These are phyloP conservation scores for Palloptera scutellata DNA, from an alignment of 2,888 invertebrate species.

Conservation along the genomic window DNA sequence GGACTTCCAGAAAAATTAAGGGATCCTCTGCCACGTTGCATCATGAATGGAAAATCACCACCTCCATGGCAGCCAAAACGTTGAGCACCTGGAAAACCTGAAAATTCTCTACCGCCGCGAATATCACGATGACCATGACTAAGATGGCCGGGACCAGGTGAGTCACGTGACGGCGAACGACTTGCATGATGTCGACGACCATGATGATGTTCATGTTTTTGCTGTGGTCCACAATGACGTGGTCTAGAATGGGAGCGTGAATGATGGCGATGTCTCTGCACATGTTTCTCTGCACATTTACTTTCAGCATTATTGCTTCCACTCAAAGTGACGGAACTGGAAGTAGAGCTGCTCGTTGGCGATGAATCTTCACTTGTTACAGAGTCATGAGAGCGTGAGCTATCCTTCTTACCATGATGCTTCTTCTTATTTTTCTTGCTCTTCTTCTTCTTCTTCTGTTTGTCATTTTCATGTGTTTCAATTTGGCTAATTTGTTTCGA, in stretches of 20 bases:
- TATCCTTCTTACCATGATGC: not conserved
- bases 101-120: not conserved
- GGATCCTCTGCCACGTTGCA: not conserved
- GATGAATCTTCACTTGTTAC: not conserved
- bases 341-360: no score
- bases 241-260: conserved; percentile 7
- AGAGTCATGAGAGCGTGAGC: conserved; percentile 12
- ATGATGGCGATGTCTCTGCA: not conserved
- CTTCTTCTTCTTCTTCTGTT: not conserved
- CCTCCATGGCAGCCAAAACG: not conserved
- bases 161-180: not conserved
- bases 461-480: not conserved
- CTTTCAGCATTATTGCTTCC: no score
- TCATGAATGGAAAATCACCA: conserved; percentile 14
- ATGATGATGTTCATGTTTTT: conserved; percentile 1
- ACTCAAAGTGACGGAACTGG: no score
- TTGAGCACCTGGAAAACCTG: conserved; percentile 1
- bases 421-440: conserved; percentile 1
- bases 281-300: no score
- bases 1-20: no score
- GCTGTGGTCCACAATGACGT: not conserved
- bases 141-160: conserved; percentile 4
- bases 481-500: no score
- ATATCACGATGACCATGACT: not conserved
- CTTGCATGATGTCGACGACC: not conserved